Evolutionary conservation across 2,797 vertebrate species (phyloP).

Genomic region (Hemibagrus guttatus): DNA sequence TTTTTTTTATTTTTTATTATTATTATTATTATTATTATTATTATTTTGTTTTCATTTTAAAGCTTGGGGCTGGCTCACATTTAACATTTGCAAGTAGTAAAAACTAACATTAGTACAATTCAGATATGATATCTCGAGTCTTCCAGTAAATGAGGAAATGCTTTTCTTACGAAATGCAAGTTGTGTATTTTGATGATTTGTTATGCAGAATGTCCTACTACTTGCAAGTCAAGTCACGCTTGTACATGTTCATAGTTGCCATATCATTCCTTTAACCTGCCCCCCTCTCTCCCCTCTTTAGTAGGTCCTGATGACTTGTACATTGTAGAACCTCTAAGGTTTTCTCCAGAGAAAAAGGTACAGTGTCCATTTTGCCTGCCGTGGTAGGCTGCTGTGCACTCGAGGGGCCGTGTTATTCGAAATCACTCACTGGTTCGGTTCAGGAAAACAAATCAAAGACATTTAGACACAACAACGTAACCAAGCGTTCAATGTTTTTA

Average conservation of each 20-base stretch:
- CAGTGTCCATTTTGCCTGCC: constrained; percentile 61
- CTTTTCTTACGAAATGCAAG: neutral
- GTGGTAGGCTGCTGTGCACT: constrained; percentile 58
- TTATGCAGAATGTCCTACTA: constrained; percentile 58
- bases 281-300: constrained; percentile 79
- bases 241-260: constrained; percentile 74
- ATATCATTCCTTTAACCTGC: constrained; percentile 75
- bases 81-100: constrained; percentile 77
- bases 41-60: constrained; percentile 60
- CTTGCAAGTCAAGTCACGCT: constrained; percentile 77
- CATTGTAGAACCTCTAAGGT: constrained; percentile 98
- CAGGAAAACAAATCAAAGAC: neutral
- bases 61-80: constrained; percentile 67
- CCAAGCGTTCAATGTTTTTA: neutral
- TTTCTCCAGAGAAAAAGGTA: constrained; percentile 99
- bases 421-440: constrained; percentile 38
- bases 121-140: neutral
- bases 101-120: neutral
- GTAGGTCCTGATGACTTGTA: constrained; percentile 96
- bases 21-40: too few species aligned
- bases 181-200: neutral
- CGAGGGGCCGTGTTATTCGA: constrained; percentile 43
- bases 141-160: neutral
- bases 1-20: too few species aligned
- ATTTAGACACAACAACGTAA: neutral